A percentile compares a stretch with the other conserved stretches of the same genome.
phyloP scores from a whole-genome alignment of 2,113 vertebrate genomes.

The Proteles cristata region DNA sequence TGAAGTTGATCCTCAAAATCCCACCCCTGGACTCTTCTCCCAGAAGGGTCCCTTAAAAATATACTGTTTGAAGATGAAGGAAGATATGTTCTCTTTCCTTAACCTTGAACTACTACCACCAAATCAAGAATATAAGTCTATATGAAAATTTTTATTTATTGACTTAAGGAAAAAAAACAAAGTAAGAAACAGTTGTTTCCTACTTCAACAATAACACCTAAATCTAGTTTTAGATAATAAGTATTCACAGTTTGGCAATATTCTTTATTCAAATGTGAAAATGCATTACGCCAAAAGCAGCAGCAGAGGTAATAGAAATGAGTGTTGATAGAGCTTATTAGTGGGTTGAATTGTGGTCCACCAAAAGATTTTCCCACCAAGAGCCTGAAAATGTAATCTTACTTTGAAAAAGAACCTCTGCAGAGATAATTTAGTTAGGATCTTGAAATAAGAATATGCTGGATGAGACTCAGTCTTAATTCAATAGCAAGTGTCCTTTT shows the following conservation, averaged over 20 bases:
- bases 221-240: slow-evolving; percentile 23
- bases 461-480: background rate
- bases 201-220: background rate
- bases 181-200: background rate
- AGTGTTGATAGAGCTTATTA: background rate
- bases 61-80: background rate
- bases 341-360: background rate
- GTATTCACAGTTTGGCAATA: background rate
- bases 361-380: background rate
- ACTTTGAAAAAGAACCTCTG: background rate
- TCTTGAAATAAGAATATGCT: background rate
- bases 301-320: background rate
- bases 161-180: background rate
- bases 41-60: background rate
- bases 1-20: background rate
- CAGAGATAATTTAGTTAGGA: background rate
- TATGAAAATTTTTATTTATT: background rate
- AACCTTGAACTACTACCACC: background rate
- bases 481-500: background rate
- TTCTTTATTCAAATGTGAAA: slow-evolving; percentile 2
- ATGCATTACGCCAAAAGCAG: background rate
- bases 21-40: background rate
- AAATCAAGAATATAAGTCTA: background rate
- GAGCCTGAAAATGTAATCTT: background rate
- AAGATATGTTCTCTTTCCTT: background rate